These are phyloP conservation scores for Sarcophaga peregrina DNA, from an alignment of 1,140 invertebrate genomes.

Conservation along the genomic window DNA sequence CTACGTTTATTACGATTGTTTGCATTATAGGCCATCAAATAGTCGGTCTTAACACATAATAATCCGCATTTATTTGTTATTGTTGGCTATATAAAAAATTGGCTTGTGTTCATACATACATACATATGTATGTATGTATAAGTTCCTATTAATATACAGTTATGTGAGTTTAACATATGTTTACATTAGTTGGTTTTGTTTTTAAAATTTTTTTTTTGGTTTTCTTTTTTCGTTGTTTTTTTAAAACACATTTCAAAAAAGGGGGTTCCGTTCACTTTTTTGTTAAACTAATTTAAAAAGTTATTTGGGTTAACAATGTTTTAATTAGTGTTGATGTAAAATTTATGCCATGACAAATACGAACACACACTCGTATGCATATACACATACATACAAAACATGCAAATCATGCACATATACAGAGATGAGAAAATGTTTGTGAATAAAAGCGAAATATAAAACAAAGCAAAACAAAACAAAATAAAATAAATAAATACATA, in stretches of 20 bases:
- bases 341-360: constrained; percentile 39
- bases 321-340: constrained; percentile 41
- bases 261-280: not conserved
- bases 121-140: not conserved
- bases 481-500: too few species aligned
- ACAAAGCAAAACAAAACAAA: too few species aligned
- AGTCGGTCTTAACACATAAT: too few species aligned
- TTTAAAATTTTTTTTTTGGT: not conserved
- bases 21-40: too few species aligned
- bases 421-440: not conserved
- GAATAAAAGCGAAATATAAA: not conserved
- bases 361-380: not conserved
- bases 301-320: constrained; percentile 41
- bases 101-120: not conserved
- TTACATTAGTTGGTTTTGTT: constrained; percentile 23
- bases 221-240: not conserved
- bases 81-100: too few species aligned
- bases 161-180: constrained; percentile 31
- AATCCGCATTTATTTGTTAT: too few species aligned
- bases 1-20: too few species aligned
- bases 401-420: not conserved
- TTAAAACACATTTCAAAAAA: not conserved
- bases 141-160: not conserved
- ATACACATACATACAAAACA: not conserved
- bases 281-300: constrained; percentile 40